phyloP scores from a whole-genome alignment of 2,888 invertebrate genomes.

The Rosalia funebris region DNA sequence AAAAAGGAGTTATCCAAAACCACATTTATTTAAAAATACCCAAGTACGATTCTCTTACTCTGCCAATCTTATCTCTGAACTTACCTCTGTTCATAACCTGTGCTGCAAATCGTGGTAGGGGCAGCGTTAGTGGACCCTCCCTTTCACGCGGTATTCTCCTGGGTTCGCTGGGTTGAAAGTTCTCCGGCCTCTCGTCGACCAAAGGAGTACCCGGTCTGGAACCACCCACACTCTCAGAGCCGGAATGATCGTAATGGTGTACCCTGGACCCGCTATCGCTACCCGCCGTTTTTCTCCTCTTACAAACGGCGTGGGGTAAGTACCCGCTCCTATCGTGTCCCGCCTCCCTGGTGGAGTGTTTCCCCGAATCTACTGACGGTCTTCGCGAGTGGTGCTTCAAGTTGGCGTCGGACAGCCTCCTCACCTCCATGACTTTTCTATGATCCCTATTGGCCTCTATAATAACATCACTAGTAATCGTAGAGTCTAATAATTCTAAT shows the following conservation, averaged over 20 bases:
- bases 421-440: constrained; percentile 65
- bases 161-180: constrained; percentile 78
- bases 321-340: constrained; percentile 50
- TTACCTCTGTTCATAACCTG: constrained; percentile 51
- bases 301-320: constrained; percentile 65
- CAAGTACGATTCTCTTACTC: too few species aligned
- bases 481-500: constrained; percentile 66
- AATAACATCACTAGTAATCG: constrained; percentile 58
- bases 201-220: constrained; percentile 88
- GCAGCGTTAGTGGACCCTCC: constrained; percentile 81
- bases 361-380: constrained; percentile 66
- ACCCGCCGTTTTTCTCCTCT: constrained; percentile 67
- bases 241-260: constrained; percentile 69
- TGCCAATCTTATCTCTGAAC: too few species aligned
- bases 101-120: constrained; percentile 88
- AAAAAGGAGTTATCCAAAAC: too few species aligned
- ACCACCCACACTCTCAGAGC: constrained; percentile 73
- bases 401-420: constrained; percentile 66
- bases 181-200: constrained; percentile 83
- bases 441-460: constrained; percentile 63
- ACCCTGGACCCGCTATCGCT: constrained; percentile 53
- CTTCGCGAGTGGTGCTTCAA: constrained; percentile 64
- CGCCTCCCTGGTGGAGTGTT: constrained; percentile 48
- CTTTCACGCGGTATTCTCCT: constrained; percentile 69
- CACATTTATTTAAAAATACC: too few species aligned